phyloP scores from a whole-genome alignment of 2,113 vertebrate genomes.

The Alectura lathami region DNA sequence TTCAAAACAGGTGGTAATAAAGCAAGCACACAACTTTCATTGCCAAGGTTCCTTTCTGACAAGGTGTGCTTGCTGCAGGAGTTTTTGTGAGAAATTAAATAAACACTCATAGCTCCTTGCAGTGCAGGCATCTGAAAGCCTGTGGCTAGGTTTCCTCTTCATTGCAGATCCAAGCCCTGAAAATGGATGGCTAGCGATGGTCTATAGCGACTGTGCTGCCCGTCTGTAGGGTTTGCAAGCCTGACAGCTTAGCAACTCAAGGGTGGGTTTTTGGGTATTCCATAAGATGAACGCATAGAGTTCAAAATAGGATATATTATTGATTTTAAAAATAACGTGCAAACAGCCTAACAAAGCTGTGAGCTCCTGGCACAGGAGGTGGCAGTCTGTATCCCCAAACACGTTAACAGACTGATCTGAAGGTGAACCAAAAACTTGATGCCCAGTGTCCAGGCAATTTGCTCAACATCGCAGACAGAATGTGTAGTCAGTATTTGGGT shows the following conservation, averaged over 20 bases:
- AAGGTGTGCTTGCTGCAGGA: background rate
- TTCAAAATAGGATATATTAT: background rate
- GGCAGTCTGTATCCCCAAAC: background rate
- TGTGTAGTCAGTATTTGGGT: background rate
- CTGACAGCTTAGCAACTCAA: background rate
- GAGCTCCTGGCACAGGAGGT: background rate
- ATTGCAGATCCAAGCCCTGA: background rate
- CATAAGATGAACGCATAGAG: background rate
- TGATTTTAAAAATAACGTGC: background rate
- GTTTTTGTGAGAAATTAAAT: background rate
- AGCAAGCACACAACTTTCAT: rapidly evolving
- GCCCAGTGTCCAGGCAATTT: background rate
- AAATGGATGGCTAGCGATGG: background rate
- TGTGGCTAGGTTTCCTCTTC: background rate
- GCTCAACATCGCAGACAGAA: background rate
- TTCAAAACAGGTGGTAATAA: background rate
- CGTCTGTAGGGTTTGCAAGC: rapidly evolving
- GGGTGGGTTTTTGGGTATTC: background rate
- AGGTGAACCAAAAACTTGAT: background rate
- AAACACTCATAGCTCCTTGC: background rate
- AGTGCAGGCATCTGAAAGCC: background rate
- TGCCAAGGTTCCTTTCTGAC: background rate
- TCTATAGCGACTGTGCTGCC: rapidly evolving
- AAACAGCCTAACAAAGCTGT: rapidly evolving
- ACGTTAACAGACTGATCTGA: rapidly evolving